These are phyloP conservation scores for Lasioglossum albipes DNA, from an alignment of 1,140 invertebrate species.

Conservation along the genomic window DNA sequence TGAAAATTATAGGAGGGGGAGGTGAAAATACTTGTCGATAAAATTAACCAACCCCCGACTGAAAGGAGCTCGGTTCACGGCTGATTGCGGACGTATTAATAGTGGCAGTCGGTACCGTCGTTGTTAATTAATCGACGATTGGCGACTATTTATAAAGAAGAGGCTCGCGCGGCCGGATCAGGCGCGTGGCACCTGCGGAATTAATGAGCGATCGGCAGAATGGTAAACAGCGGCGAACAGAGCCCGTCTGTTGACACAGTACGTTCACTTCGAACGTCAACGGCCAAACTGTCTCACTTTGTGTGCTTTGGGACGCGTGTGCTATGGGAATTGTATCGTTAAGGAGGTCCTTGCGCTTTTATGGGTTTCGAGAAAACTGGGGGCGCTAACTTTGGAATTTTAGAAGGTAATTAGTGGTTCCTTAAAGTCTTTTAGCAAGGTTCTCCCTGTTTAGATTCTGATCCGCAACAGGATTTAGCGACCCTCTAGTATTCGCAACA, in stretches of 20 bases:
- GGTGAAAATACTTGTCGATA: constrained; percentile 24
- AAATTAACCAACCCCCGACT: constrained; percentile 12
- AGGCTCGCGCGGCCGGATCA: not conserved
- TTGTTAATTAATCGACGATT: constrained; percentile 48
- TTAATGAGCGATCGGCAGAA: constrained; percentile 41
- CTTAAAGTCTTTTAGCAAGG: no score
- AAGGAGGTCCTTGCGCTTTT: no score
- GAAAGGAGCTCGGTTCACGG: not conserved
- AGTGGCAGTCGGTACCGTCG: not conserved
- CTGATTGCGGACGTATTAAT: constrained; percentile 17
- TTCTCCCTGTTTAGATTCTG: no score
- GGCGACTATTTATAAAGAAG: constrained; percentile 44
- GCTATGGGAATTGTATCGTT: no score
- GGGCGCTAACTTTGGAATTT: no score
- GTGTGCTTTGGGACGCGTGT: no score
- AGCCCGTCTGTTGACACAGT: constrained; percentile 18
- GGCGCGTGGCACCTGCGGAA: constrained; percentile 37
- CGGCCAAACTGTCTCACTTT: not conserved
- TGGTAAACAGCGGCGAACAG: constrained; percentile 49
- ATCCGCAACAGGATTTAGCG: no score
- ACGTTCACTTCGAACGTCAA: not conserved
- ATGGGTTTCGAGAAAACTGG: no score
- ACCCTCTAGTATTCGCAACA: no score
- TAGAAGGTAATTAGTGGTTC: no score
- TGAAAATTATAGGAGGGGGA: not conserved